phyloP scores from a whole-genome alignment of 2,797 vertebrate genomes.

The Sardinella longiceps region DNA sequence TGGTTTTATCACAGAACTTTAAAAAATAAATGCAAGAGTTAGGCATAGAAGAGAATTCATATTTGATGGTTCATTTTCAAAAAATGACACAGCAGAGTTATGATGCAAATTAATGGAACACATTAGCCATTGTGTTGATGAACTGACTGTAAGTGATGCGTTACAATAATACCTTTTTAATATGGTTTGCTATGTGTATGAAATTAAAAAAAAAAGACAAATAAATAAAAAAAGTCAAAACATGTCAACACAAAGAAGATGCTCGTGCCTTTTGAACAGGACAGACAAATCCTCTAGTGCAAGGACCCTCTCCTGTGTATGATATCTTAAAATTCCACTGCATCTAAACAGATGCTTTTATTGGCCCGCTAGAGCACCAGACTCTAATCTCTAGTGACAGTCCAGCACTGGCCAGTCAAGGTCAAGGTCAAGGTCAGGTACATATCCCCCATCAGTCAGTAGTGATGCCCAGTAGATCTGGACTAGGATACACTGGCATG shows the following conservation, averaged over 20 bases:
- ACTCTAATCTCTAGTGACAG: not conserved
- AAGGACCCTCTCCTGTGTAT: not conserved
- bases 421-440: not conserved
- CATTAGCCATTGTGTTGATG: not conserved
- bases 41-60: too few relatives aligned
- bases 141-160: not conserved
- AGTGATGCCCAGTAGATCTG: not conserved
- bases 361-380: not conserved
- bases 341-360: not conserved
- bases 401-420: too few relatives aligned
- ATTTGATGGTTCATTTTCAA: too few relatives aligned
- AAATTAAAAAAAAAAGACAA: too few relatives aligned
- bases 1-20: too few relatives aligned
- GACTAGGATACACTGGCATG: not conserved
- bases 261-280: too few relatives aligned
- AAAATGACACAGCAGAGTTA: too few relatives aligned
- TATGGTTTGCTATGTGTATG: not conserved
- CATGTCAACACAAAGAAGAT: too few relatives aligned
- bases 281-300: not conserved
- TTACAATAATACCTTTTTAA: conserved; percentile 3
- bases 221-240: too few relatives aligned
- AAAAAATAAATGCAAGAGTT: too few relatives aligned
- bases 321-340: not conserved
- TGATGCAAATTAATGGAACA: not conserved
- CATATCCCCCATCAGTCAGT: not conserved